phyloP scores from a whole-genome alignment of 1,140 invertebrate genomes.

The Drosophila novamexicana region DNA sequence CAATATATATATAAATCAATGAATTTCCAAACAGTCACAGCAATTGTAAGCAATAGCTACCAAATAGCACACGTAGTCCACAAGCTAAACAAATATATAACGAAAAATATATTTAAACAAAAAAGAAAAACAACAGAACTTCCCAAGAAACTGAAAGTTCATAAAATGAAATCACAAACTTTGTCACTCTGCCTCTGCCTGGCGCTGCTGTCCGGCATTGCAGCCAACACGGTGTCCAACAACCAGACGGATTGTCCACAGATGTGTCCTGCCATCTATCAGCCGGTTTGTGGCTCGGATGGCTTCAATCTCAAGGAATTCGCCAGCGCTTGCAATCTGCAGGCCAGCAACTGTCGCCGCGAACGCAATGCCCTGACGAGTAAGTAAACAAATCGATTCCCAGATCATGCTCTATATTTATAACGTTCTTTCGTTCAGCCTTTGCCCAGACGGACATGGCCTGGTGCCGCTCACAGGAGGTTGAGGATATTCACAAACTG shows the following conservation, averaged over 20 bases:
- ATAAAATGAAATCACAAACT: conserved; percentile 49
- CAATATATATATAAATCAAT: conserved; percentile 73
- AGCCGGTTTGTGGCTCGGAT: conserved; percentile 69
- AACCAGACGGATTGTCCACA: conserved; percentile 66
- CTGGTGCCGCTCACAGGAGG: conserved; percentile 73
- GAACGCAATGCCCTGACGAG: conserved; percentile 50
- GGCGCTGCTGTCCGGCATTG: conserved; percentile 47
- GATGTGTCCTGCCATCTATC: conserved; percentile 64
- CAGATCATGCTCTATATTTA: background rate
- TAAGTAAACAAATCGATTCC: conserved; percentile 31
- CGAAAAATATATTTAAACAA: conserved; percentile 1
- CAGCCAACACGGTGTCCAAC: conserved; percentile 59
- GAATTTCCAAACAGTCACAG: conserved; percentile 58
- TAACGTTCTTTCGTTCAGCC: conserved; percentile 28
- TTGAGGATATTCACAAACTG: conserved; percentile 57
- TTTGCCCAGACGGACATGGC: conserved; percentile 63
- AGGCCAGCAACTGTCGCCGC: conserved; percentile 68
- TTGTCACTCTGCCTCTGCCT: conserved; percentile 48
- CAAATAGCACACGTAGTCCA: conserved; percentile 52
- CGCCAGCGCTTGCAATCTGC: conserved; percentile 62
- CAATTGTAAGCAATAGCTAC: conserved; percentile 70
- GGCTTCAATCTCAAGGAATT: conserved; percentile 73
- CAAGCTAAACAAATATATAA: conserved; percentile 18
- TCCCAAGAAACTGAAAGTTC: conserved; percentile 17
- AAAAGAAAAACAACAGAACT: background rate